Evolutionary conservation across 2,113 vertebrate species (phyloP), one percentile per base, ranked within the genome.

Genomic region (Halichoeres trimaculatus): DNA sequence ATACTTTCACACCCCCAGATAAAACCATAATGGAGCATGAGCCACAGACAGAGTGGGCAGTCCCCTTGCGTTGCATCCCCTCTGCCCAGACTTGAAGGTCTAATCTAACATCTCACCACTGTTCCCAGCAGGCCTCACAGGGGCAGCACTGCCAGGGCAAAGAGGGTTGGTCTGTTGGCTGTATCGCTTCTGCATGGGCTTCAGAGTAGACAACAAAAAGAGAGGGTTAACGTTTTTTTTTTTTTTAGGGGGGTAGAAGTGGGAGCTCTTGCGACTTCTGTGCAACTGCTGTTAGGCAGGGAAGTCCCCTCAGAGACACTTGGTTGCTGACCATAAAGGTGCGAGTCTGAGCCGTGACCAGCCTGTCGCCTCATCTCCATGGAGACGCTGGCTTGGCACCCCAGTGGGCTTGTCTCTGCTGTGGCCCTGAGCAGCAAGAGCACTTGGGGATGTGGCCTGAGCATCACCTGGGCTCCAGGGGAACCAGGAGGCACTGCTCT

Each of bases 251-350:
- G 75, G 84, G 77, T 76, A 40, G 61, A 67, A 75, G 68, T 47
- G 48, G 84, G 34, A 60, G 35, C 35, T 65, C 75, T 65, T 52
- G 60, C 2, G 71, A 80, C 80, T 75, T 77, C 82, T 68, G 70
- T 77, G 68, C 63, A 47, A 81, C 74, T 81, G 78, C 71, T 83
- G 83, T 83, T 79, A 63, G 81, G 53, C 75, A 74, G 68, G 36
- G 43, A 14, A 41, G 66, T 76, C 79, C 85, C 91, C 87, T 90
- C 53, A 8, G 96, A 95, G 94, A 94, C 90, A 63, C 87, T 79
- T 94, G 95, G 93, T 88, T 90, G 91, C 91, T 95, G 93, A 95
- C 94, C 94, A 93, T 90, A 91, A 93, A 96, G 94, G 93, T 94
- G 93, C 93, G 92, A 96, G 94, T 90, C 93, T 89, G 92, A 91